phyloP scores from a whole-genome alignment of 1,140 invertebrate genomes.

The Zaprionus lachaisei region DNA sequence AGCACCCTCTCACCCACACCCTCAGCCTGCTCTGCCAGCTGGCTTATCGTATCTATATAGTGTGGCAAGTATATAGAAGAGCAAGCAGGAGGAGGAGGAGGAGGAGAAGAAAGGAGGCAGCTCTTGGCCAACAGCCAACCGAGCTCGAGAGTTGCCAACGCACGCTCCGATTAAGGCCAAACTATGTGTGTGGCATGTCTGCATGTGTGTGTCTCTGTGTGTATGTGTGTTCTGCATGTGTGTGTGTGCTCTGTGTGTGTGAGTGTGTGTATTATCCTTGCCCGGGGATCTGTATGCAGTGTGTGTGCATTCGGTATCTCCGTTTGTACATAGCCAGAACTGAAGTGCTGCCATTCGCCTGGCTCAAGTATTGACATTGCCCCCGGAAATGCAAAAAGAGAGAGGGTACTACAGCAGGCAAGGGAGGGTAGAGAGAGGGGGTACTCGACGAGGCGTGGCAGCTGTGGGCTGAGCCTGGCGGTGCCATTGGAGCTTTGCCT shows the following conservation, averaged over 20 bases:
- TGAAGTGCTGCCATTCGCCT: conserved; percentile 77
- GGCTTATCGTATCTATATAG: conserved; percentile 24
- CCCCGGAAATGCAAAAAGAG: conserved; percentile 10
- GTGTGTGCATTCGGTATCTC: conserved; percentile 48
- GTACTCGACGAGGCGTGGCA: not conserved
- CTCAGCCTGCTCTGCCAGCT: not conserved
- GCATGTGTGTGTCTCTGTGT: not conserved
- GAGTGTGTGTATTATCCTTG: conserved; percentile 66
- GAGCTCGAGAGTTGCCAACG: conserved; percentile 1
- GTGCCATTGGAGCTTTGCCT: conserved; percentile 72
- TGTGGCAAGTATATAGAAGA: too few species aligned
- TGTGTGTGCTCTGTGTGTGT: not conserved
- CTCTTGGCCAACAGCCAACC: not conserved
- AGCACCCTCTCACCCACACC: not conserved
- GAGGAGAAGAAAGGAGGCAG: too few species aligned
- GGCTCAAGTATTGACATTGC: conserved; percentile 73
- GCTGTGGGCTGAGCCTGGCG: conserved; percentile 47
- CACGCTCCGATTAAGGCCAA: conserved; percentile 40
- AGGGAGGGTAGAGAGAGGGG: not conserved
- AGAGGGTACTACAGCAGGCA: not conserved
- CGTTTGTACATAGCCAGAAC: conserved; percentile 38
- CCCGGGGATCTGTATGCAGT: conserved; percentile 37
- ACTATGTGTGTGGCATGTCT: conserved; percentile 8
- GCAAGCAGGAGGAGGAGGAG: too few species aligned
- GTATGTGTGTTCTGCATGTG: not conserved